Evolutionary conservation across 2,797 vertebrate species (phyloP), one percentile per base, ranked within the genome.

Genomic region (Epinephelus coioides): DNA sequence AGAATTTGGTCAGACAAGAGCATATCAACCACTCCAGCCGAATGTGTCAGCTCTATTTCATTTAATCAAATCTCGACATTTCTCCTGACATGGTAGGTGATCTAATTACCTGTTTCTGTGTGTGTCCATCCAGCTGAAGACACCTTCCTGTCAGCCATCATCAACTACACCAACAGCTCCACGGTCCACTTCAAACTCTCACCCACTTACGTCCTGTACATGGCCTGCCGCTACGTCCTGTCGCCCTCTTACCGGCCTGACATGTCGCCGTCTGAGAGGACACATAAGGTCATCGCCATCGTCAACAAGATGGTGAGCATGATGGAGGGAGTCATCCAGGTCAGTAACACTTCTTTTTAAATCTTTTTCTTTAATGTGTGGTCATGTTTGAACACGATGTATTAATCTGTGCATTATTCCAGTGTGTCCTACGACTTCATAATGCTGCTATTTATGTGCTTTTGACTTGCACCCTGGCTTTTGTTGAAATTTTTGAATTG

Each of bases 291-390:
- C 92, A 97, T 99, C 23, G 97, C 98, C 82, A 96, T 98, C 63
- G 97, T 99, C 85, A 99, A 97, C 96, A 99, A 98, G 97, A 99
- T 99, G 98, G 98, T 99, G 96, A 98, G 95, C 97, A 99, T 99
- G 98, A 99, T 99, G 97, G 98, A 99, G 94, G 97, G 97, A 63
- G 98, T 99, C 85, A 99, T 99, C 91, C 98, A 99, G 98, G 98
- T 99, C 88, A 96, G 97, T 95, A 76, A 43, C 44, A 2, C 18
- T 1, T 0, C 65, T 38, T 25, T 46, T 50, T 10, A 23, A 1
- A 18, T 23, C 4, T 34, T 13, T 19, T 14, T 11, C 9, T 8
- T 0, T 12, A 19, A 4, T 6, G 3, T 30, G 44, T 11, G 1
- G 56, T 77, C 23, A 4, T 13, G 2, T 49, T 25, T n/a, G 30